A percentile compares a stretch with the other conserved stretches of the same genome.
Conservation (phyloP, 1,140 invertebrate species). For the Drosophila bifasciata region DNA sequence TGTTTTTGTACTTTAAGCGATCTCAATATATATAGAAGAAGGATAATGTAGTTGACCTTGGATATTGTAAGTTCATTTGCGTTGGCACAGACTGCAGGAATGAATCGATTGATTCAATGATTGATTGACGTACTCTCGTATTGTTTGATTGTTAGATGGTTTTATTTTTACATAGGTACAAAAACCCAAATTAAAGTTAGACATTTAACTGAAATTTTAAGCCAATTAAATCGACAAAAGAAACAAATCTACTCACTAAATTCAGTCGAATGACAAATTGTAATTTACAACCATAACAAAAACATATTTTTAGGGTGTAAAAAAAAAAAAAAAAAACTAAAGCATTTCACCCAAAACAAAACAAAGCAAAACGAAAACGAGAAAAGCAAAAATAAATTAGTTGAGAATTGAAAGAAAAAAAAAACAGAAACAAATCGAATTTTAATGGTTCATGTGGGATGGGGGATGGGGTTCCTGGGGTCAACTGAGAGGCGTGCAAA, state of each 20-base stretch:
- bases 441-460: conserved; percentile 45
- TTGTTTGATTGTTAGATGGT: conserved; percentile 64
- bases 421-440: conserved; percentile 42
- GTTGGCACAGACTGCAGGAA: conserved; percentile 73
- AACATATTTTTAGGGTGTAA: conserved; percentile 74
- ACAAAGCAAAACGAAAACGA: conserved; percentile 42
- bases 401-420: conserved; percentile 77
- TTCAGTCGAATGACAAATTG: conserved; percentile 48
- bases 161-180: conserved; percentile 39
- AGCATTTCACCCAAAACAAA: conserved; percentile 45
- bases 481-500: conserved; percentile 69
- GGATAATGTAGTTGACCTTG: conserved; percentile 46
- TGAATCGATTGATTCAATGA: conserved; percentile 38
- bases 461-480: background rate
- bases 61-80: conserved; percentile 65
- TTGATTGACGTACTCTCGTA: conserved; percentile 29
- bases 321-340: conserved; percentile 71
- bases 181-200: conserved; percentile 41
- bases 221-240: conserved; percentile 50
- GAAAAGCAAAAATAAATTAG: conserved; percentile 73
- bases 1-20: conserved; percentile 76
- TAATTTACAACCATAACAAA: conserved; percentile 52
- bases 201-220: conserved; percentile 21
- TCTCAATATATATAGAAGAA: conserved; percentile 70
- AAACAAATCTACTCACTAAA: conserved; percentile 7